These are phyloP conservation scores for Aplysina aerophoba DNA, from an alignment of 37 sponge, comb jelly and placozoan genomes.

Conservation along the genomic window DNA sequence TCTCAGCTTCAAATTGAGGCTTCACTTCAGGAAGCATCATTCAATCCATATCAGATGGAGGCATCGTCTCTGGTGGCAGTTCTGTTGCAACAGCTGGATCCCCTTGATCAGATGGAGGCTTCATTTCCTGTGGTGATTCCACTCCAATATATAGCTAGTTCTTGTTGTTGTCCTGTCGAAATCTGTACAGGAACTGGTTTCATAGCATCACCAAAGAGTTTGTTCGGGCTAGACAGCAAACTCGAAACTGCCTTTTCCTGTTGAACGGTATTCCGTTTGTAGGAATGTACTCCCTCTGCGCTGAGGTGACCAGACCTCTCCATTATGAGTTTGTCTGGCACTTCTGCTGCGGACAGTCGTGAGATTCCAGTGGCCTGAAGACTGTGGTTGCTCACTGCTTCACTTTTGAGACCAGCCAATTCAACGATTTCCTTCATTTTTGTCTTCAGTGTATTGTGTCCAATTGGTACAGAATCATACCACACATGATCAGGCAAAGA, in stretches of 20 bases:
- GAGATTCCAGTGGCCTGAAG: conserved; percentile 41
- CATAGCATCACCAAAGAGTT: too few species aligned
- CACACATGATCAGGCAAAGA: too few species aligned
- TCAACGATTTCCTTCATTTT: conserved; percentile 21
- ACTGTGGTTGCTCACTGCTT: conserved; percentile 40
- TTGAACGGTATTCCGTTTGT: conserved; percentile 26
- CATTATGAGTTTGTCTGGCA: conserved; percentile 36
- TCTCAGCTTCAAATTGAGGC: too few species aligned
- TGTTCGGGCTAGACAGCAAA: too few species aligned
- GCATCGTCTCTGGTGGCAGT: not conserved
- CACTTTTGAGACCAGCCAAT: not conserved
- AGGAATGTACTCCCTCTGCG: conserved; percentile 3
- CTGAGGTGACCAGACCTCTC: conserved; percentile 27
- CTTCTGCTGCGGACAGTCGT: conserved; percentile 1
- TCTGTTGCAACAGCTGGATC: conserved; percentile 40
- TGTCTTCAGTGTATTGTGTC: conserved; percentile 36
- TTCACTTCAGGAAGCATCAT: too few species aligned
- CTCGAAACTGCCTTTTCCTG: too few species aligned
- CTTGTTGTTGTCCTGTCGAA: not conserved
- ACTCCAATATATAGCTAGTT: conserved; percentile 24
- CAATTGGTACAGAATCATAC: conserved; percentile 11
- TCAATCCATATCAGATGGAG: not conserved
- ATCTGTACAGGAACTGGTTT: too few species aligned
- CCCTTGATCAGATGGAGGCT: not conserved
- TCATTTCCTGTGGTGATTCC: not conserved